phyloP scores from a whole-genome alignment of 1,140 invertebrate species.

The Leptinotarsa lineolata region DNA sequence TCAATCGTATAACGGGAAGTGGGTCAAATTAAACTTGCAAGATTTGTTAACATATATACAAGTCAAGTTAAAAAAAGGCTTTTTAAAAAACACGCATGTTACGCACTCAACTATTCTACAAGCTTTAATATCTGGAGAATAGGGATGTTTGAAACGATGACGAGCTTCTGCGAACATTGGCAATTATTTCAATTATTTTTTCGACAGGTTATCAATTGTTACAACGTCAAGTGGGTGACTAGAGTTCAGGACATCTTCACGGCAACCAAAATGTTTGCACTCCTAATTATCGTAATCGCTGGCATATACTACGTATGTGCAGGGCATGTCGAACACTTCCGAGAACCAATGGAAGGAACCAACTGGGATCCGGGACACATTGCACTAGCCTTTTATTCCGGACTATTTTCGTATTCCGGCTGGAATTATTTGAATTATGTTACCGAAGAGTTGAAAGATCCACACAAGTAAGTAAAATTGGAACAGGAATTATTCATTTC shows the following conservation, averaged over 20 bases:
- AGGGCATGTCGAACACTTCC: conserved; percentile 74
- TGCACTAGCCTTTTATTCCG: conserved; percentile 91
- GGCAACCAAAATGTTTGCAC: conserved; percentile 87
- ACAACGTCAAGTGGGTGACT: conserved; percentile 84
- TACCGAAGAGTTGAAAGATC: conserved; percentile 91
- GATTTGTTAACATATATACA: no score
- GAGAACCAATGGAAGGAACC: conserved; percentile 78
- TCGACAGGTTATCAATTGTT: conserved; percentile 81
- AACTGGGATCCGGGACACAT: conserved; percentile 77
- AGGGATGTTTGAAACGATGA: no score
- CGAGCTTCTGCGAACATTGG: no score
- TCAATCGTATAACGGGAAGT: no score
- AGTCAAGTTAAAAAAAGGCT: no score
- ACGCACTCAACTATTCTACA: no score
- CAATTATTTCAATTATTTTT: background rate
- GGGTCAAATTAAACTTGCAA: no score
- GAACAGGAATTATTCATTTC: no score
- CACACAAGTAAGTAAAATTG: conserved; percentile 70
- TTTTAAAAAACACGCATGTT: no score
- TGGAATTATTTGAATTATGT: conserved; percentile 93
- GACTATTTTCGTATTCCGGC: conserved; percentile 96
- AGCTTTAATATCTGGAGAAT: no score
- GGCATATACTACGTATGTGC: conserved; percentile 73
- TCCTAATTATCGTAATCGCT: conserved; percentile 85
- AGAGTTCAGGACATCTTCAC: conserved; percentile 93